Percentiles rank a stretch among this genome's conserved stretches.
These are phyloP conservation scores for Agrenia bidenticulata DNA, from an alignment of 2,888 invertebrate genomes.

Conservation along the genomic window DNA sequence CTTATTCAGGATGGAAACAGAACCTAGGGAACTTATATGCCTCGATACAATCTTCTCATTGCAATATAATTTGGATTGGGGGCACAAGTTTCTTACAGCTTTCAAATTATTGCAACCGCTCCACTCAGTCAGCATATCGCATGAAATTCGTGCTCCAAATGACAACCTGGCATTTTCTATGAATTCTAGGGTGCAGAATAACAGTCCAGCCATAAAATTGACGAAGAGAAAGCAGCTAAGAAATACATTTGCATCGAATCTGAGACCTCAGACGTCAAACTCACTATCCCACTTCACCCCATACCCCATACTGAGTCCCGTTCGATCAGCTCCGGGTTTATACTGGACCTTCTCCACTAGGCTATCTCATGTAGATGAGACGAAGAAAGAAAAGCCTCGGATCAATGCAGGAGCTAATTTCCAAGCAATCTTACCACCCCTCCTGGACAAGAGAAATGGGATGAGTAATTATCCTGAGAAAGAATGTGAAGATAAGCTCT, in stretches of 20 bases:
- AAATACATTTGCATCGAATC: conserved; percentile 48
- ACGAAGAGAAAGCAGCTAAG: conserved; percentile 43
- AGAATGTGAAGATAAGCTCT: conserved; percentile 59
- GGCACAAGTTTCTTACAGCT: no score
- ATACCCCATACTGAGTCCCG: conserved; percentile 89
- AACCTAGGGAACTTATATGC: no score
- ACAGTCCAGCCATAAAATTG: conserved; percentile 32
- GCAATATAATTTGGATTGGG: no score
- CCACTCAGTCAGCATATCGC: no score
- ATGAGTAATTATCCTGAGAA: conserved; percentile 14
- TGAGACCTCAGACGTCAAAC: conserved; percentile 30
- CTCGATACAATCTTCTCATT: no score
- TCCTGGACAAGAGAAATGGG: conserved; percentile 22
- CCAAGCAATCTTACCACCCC: conserved; percentile 66
- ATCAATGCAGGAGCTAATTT: conserved; percentile 85
- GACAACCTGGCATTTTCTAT: no score
- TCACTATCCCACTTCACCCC: conserved; percentile 76
- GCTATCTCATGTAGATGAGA: conserved; percentile 44
- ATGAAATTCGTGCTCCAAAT: no score
- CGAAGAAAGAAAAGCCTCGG: conserved; percentile 46
- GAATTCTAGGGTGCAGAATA: background rate
- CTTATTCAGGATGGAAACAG: no score
- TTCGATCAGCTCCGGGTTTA: conserved; percentile 82
- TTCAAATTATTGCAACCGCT: no score
- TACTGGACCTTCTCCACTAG: conserved; percentile 61